Percentiles rank a stretch among this genome's conserved stretches.
Evolutionary conservation across 2,113 vertebrate species (phyloP).

Genomic region (Myiozetetes cayanensis): DNA sequence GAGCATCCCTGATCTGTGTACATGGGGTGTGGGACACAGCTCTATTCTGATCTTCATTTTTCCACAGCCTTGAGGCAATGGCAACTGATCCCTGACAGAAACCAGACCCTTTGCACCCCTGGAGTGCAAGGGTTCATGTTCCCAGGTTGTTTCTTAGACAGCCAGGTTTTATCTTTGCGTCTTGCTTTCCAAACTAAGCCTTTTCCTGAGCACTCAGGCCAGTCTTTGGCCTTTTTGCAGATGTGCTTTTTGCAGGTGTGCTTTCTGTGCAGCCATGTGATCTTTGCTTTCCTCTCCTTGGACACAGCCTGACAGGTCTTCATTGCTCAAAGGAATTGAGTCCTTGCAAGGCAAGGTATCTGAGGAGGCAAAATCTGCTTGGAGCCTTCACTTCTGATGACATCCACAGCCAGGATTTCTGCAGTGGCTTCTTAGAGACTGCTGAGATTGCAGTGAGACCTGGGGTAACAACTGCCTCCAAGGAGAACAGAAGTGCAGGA

Average conservation of each 20-base stretch:
- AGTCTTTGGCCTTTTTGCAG: not conserved
- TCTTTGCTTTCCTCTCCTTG: not conserved
- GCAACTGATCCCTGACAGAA: not conserved
- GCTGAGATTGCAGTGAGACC: not conserved
- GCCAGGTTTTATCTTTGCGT: not conserved
- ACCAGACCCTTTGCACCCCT: fast-evolving
- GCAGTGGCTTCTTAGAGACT: not conserved
- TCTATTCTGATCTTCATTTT: not conserved
- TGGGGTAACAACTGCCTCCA: not conserved
- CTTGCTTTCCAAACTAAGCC: not conserved
- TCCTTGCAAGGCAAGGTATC: not conserved
- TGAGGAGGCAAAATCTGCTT: not conserved
- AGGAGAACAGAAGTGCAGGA: not conserved
- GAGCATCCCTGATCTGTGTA: not conserved
- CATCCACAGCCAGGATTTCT: not conserved
- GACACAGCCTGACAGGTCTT: not conserved
- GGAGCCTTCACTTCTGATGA: not conserved
- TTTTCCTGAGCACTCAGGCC: not conserved
- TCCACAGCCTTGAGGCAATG: not conserved
- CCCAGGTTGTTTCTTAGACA: not conserved
- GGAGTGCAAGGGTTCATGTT: not conserved
- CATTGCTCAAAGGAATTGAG: not conserved
- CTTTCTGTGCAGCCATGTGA: not conserved
- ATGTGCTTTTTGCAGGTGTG: not conserved
- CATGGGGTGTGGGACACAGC: not conserved